Evolutionary conservation across 2,797 vertebrate genomes (phyloP), one percentile per base, ranked within the genome.

Genomic region (Pseudochaenichthys georgianus): DNA sequence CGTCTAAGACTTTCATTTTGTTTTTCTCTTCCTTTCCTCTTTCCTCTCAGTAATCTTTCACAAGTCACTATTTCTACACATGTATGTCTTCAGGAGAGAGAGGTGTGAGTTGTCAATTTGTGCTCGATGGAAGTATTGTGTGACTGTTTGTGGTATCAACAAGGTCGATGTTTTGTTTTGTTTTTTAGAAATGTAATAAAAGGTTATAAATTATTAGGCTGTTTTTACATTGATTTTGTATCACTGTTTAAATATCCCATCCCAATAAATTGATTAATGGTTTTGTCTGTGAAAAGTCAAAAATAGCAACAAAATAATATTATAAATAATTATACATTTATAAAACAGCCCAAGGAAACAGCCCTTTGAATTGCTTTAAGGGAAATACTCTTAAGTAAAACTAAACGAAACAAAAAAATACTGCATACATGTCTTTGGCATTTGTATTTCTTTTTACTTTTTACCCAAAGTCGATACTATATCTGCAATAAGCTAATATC

Each of bases 41-140:
- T 75, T 64, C 57, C 38, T 78, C 74, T 88, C 82, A 78, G 91
- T 72, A 78, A 83, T 89, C 87, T 89, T 88, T 88, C 81, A 85
- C 58, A 28, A 52, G 67, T 85, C 84, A 77, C 58, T 73, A 43
- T 88, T 87, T 86, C 81, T 23, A 23, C 23, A 23, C 2, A 0
- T 52, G 50, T 43, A 1, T 1, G 19, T 59, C 0, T 6, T 54
- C 38, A 21, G 74, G 38, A 57, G 65, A 73, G 51, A 52, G 54
- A 48, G 57, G 46, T 59, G 57, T 48, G 1, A 76, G 47, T 51
- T 61, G 47, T 73, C 38, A 38, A 58, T 34, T 31, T 67, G 51
- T 63, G 43, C 16, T 45, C 1, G 13, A 9, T 47, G 13, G 23
- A 19, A 47, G 23, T 52, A 38, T 59, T 9, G 45, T 70, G 50